These are phyloP conservation scores for Drosophila helvetica DNA, from an alignment of 2,888 invertebrate genomes.

Conservation along the genomic window DNA sequence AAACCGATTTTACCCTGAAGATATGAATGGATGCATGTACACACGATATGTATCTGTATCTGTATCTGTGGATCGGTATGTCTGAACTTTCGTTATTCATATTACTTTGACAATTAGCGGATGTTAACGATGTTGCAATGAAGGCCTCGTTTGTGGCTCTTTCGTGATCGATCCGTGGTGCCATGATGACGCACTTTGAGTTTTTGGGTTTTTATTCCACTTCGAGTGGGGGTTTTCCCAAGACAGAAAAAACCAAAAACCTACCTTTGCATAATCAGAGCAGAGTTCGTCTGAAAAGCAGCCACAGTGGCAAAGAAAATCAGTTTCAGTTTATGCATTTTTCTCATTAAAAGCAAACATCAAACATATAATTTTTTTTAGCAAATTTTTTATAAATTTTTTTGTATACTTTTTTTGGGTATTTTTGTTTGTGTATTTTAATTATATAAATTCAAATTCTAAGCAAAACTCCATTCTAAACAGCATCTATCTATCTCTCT, in stretches of 20 bases:
- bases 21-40: neutral
- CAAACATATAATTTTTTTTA: conserved; percentile 71
- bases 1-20: conserved; percentile 20
- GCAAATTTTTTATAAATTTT: conserved; percentile 63
- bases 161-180: conserved; percentile 11
- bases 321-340: conserved; percentile 49
- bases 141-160: conserved; percentile 50
- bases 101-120: conserved; percentile 56
- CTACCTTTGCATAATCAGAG: conserved; percentile 25
- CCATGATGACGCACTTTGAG: conserved; percentile 58
- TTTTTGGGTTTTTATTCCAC: conserved; percentile 8
- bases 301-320: conserved; percentile 57
- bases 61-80: conserved; percentile 13
- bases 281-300: conserved; percentile 4
- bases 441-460: conserved; percentile 69
- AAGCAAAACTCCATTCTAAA: conserved; percentile 62
- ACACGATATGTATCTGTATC: conserved; percentile 1
- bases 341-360: conserved; percentile 69
- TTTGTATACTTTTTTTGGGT: conserved; percentile 66
- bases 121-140: conserved; percentile 58
- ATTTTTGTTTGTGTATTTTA: conserved; percentile 57
- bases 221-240: conserved; percentile 58
- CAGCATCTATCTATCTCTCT: conserved; percentile 42
- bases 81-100: conserved; percentile 63
- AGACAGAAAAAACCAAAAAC: conserved; percentile 18